These are phyloP conservation scores for Rotaria macrura DNA, from an alignment of 2,888 invertebrate species.

Conservation along the genomic window DNA sequence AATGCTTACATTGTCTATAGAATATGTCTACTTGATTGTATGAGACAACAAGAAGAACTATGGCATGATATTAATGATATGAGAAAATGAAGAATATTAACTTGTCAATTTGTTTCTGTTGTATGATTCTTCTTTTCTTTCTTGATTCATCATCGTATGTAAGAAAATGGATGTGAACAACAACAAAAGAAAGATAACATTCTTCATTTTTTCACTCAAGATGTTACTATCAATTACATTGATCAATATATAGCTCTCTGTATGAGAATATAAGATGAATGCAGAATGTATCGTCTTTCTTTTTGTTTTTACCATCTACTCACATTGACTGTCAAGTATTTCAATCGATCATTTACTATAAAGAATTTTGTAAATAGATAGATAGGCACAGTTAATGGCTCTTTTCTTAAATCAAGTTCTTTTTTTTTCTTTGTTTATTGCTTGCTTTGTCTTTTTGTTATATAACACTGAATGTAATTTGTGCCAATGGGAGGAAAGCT, in stretches of 20 bases:
- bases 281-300: too few relatives aligned
- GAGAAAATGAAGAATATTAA: background rate
- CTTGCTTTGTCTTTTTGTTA: background rate
- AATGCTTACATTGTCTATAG: too few relatives aligned
- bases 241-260: background rate
- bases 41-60: background rate
- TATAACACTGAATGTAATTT: background rate
- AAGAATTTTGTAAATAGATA: background rate
- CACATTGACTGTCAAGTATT: background rate
- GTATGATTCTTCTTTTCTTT: background rate
- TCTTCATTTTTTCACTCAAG: background rate
- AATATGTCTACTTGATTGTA: background rate
- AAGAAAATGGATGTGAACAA: background rate
- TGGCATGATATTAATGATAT: background rate
- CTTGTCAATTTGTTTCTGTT: background rate
- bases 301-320: background rate
- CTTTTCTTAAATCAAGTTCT: background rate
- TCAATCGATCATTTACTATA: background rate
- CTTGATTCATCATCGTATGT: background rate
- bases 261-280: background rate
- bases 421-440: background rate
- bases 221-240: background rate
- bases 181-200: too few relatives aligned
- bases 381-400: background rate
- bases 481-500: background rate